phyloP scores from a whole-genome alignment of 1,140 invertebrate genomes.

The Philotrypesis tridentata region DNA sequence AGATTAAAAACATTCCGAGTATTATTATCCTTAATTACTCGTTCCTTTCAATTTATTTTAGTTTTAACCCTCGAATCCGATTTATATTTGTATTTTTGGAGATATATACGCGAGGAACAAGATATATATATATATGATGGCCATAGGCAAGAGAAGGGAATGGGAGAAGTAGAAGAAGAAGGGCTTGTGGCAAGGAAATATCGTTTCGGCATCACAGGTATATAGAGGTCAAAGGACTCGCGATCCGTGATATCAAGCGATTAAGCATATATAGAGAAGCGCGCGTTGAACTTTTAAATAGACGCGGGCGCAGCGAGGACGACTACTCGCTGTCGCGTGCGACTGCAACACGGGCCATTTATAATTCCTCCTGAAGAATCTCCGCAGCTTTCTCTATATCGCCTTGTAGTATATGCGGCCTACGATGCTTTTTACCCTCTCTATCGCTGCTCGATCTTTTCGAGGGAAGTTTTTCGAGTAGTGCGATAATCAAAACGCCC shows the following conservation, averaged over 20 bases:
- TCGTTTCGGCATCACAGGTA: background rate
- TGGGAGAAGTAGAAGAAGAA: too few relatives aligned
- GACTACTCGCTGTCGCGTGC: slow-evolving; percentile 33
- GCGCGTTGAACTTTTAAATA: slow-evolving; percentile 48
- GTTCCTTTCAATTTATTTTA: too few relatives aligned
- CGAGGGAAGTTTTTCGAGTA: slow-evolving; percentile 11
- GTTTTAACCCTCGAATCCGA: too few relatives aligned
- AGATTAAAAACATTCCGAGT: too few relatives aligned
- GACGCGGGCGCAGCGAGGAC: background rate
- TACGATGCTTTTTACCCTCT: background rate
- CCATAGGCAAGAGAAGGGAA: too few relatives aligned
- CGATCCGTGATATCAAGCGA: slow-evolving; percentile 43
- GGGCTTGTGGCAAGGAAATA: slow-evolving; percentile 6
- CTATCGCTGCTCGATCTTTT: background rate
- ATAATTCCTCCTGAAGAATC: slow-evolving; percentile 14
- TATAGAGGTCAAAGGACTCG: slow-evolving; percentile 48
- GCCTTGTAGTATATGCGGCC: background rate
- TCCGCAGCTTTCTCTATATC: background rate
- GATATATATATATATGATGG: too few relatives aligned
- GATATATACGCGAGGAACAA: too few relatives aligned
- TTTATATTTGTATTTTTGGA: too few relatives aligned
- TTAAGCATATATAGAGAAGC: slow-evolving; percentile 27
- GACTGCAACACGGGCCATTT: slow-evolving; percentile 23
- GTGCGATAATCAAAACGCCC: slow-evolving; percentile 12
- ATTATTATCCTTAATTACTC: too few relatives aligned